Percentiles rank a stretch among this genome's conserved stretches.
phyloP scores from a whole-genome alignment of 2,113 vertebrate species.

The Puffinus mauretanicus region DNA sequence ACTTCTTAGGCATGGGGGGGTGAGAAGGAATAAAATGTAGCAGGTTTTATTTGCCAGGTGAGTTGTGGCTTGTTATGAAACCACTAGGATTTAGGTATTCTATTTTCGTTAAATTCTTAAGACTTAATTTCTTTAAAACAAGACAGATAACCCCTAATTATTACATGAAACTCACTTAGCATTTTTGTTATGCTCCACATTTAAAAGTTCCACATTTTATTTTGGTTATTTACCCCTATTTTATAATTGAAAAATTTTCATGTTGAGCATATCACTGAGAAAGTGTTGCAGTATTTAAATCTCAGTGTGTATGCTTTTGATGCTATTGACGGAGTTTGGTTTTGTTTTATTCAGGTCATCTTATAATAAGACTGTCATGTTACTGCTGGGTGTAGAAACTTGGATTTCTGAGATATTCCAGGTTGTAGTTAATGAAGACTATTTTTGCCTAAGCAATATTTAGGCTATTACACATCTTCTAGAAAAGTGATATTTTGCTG shows the following conservation, averaged over 20 bases:
- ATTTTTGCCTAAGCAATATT: neutral
- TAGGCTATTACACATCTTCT: neutral
- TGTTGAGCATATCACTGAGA: neutral
- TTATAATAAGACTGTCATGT: neutral
- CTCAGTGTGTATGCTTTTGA: neutral
- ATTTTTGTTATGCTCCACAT: neutral
- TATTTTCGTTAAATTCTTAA: neutral
- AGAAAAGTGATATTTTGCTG: neutral
- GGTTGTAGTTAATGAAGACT: neutral
- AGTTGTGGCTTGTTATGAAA: neutral
- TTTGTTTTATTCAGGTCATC: neutral
- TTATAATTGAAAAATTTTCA: neutral
- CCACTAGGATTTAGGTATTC: neutral
- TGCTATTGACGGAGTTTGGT: neutral
- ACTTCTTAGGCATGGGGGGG: accelerated
- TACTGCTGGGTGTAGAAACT: neutral
- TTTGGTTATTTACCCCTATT: neutral
- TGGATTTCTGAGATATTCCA: neutral
- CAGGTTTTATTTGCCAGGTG: neutral
- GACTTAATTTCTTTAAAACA: neutral
- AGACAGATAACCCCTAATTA: neutral
- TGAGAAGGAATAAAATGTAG: neutral
- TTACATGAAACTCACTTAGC: neutral
- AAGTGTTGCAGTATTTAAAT: neutral
- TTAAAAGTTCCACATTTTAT: neutral